Conservation (phyloP, 2,888 invertebrate species). For the Strigamia crassipes region DNA sequence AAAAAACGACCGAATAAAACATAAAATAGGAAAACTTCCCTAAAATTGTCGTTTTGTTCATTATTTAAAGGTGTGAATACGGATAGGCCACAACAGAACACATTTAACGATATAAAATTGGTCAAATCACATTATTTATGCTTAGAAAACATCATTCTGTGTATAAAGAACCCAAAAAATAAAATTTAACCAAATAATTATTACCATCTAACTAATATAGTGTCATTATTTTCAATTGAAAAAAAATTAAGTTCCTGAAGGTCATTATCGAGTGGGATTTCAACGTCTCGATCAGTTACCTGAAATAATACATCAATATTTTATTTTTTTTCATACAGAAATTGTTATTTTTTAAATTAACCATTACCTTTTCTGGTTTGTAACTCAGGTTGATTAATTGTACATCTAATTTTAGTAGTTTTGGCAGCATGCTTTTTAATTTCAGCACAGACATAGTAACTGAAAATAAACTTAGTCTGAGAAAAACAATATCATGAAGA, state of each 20-base stretch:
- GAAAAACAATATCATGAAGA: neutral
- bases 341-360: neutral
- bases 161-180: neutral
- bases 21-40: too few species aligned
- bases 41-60: too few species aligned
- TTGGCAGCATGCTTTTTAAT: slow-evolving; percentile 76
- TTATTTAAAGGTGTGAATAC: too few species aligned
- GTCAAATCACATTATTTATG: neutral
- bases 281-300: slow-evolving; percentile 57
- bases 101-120: neutral
- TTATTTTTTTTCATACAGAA: neutral
- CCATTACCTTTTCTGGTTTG: slow-evolving; percentile 60
- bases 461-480: slow-evolving; percentile 62
- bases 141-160: neutral
- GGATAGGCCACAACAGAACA: neutral
- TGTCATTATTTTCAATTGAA: slow-evolving; percentile 82
- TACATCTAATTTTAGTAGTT: slow-evolving; percentile 76
- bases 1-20: too few species aligned
- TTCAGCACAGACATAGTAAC: slow-evolving; percentile 81
- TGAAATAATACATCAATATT: neutral
- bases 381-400: slow-evolving; percentile 78
- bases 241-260: slow-evolving; percentile 81
- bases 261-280: slow-evolving; percentile 78
- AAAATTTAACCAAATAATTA: neutral
- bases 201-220: slow-evolving; percentile 66